phyloP scores from a whole-genome alignment of 2,797 vertebrate species.

The Mastacembelus armatus region DNA sequence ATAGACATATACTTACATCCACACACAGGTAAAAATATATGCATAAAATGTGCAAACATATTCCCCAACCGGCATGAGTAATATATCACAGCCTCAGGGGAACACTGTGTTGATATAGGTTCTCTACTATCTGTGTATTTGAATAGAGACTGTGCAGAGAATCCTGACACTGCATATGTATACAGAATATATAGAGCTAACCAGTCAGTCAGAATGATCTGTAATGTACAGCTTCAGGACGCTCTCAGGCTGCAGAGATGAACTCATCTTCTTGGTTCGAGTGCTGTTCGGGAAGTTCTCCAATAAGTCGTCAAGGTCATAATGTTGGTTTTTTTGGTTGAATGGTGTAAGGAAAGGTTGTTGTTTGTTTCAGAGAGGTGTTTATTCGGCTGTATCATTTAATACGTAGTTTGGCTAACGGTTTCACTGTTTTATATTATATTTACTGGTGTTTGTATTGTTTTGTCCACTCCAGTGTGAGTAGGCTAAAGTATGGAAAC shows the following conservation, averaged over 20 bases:
- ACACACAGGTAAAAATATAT: slow-evolving; percentile 15
- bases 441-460: too few species aligned
- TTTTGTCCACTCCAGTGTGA: too few species aligned
- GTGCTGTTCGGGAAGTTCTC: too few species aligned
- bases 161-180: not conserved
- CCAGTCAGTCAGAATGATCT: not conserved
- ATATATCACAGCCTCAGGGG: slow-evolving; percentile 46
- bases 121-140: slow-evolving; percentile 34
- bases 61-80: slow-evolving; percentile 30
- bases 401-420: too few species aligned
- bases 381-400: too few species aligned
- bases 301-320: too few species aligned
- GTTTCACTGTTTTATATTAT: too few species aligned
- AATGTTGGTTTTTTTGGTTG: too few species aligned
- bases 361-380: too few species aligned
- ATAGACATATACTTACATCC: slow-evolving; percentile 22
- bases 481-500: too few species aligned
- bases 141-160: slow-evolving; percentile 21
- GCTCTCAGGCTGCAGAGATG: not conserved
- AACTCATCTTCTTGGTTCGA: too few species aligned
- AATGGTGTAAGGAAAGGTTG: too few species aligned
- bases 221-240: not conserved
- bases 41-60: slow-evolving; percentile 22
- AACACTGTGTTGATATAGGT: slow-evolving; percentile 29
- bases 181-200: not conserved